Conservation (phyloP, 1,140 invertebrate species). For the Alviniconcha marisindica region DNA sequence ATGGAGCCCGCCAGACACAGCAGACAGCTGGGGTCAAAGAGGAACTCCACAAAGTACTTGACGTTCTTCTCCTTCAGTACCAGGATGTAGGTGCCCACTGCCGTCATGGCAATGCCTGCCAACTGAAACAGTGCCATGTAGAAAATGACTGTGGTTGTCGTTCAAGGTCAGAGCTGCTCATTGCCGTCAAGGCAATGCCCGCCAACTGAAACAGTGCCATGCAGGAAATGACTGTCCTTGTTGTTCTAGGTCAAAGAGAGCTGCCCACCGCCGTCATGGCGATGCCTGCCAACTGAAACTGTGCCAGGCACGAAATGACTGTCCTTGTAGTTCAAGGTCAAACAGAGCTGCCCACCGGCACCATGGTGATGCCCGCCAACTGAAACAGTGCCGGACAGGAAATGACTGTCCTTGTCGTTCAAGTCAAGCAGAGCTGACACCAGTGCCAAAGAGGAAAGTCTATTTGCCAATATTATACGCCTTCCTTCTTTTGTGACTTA, state of each 20-base stretch:
- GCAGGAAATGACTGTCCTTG: too few species aligned
- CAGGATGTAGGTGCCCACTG: constrained; percentile 91
- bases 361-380: constrained; percentile 89
- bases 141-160: too few species aligned
- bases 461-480: too few species aligned
- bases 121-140: constrained; percentile 83
- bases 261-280: constrained; percentile 89
- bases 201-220: constrained; percentile 84
- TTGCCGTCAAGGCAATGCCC: constrained; percentile 88
- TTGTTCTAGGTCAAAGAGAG: constrained; percentile 92
- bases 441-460: too few species aligned
- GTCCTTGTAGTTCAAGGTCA: constrained; percentile 91
- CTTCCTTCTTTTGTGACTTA: too few species aligned
- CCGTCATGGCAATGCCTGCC: constrained; percentile 89
- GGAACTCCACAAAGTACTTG: constrained; percentile 91
- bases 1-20: constrained; percentile 91
- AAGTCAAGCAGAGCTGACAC: too few species aligned
- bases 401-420: too few species aligned
- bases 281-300: constrained; percentile 87
- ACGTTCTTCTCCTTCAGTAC: constrained; percentile 92
- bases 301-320: too few species aligned
- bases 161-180: constrained; percentile 92
- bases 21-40: constrained; percentile 90
- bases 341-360: constrained; percentile 92
- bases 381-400: too few species aligned